Conservation (phyloP, 2,888 invertebrate species). For the Trichacis sp. region DNA sequence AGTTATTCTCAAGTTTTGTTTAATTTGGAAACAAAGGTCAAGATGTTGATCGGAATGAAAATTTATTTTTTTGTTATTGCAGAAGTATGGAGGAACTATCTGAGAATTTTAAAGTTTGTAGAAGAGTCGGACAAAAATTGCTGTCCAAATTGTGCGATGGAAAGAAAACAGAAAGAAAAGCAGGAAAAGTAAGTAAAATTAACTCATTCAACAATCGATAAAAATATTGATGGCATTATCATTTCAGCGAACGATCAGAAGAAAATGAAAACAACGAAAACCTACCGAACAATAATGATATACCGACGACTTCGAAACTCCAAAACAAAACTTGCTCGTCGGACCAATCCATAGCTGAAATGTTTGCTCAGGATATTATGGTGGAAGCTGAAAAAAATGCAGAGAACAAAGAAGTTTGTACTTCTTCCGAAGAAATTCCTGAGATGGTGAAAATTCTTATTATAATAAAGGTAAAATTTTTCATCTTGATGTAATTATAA, state of each 20-base stretch:
- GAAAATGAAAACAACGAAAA: not conserved
- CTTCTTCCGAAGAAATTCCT: not conserved
- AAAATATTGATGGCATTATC: not conserved
- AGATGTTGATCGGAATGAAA: not conserved
- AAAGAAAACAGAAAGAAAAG: not conserved
- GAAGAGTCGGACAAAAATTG: not conserved
- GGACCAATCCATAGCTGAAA: not conserved
- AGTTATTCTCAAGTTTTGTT: no score
- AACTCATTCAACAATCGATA: not conserved
- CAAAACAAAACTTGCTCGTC: no score
- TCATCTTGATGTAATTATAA: not conserved
- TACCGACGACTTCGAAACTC: not conserved
- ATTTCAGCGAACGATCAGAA: not conserved
- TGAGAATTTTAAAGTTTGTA: conserved; percentile 16
- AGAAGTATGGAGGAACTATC: conserved; percentile 49
- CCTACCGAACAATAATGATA: not conserved
- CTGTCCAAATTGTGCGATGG: not conserved
- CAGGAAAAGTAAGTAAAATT: not conserved
- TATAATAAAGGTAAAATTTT: not conserved
- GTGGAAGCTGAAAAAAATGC: not conserved
- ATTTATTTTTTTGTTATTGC: conserved; percentile 19
- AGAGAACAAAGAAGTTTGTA: not conserved
- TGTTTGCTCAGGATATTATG: not conserved
- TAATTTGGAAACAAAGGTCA: no score
- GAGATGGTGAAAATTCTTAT: not conserved